A percentile compares a stretch with the other conserved stretches of the same genome.
Conservation (phyloP, 30 jellyfish, hydroid and myxozoan species). For the Pelagia noctiluca region DNA sequence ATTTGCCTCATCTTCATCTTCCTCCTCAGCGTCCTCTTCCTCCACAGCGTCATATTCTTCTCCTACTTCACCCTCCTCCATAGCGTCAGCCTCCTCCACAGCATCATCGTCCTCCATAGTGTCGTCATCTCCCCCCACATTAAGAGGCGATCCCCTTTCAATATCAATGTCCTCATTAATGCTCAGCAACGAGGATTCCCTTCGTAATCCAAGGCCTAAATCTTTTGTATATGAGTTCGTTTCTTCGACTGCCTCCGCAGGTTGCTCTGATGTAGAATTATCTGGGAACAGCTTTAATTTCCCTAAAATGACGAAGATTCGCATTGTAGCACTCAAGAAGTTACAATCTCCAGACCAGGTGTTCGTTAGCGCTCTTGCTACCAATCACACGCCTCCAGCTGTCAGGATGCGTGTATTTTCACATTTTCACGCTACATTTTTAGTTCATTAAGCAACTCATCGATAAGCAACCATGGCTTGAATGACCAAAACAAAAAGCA, state of each 20-base stretch:
- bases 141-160: background rate
- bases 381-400: too few species aligned
- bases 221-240: background rate
- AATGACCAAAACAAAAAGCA: too few species aligned
- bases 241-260: conserved; percentile 18
- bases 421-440: too few species aligned
- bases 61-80: conserved; percentile 30
- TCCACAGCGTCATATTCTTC: conserved; percentile 13
- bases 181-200: conserved; percentile 26
- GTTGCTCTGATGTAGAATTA: background rate
- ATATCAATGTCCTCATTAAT: conserved; percentile 18
- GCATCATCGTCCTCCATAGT: conserved; percentile 14
- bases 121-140: conserved; percentile 22
- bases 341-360: background rate
- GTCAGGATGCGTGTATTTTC: too few species aligned
- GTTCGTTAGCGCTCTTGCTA: too few species aligned
- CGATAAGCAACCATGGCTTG: too few species aligned
- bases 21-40: conserved; percentile 49
- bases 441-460: too few species aligned
- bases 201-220: background rate
- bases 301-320: conserved; percentile 6
- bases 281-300: conserved; percentile 31
- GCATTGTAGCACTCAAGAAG: background rate
- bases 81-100: conserved; percentile 22
- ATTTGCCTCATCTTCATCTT: background rate